Conservation (phyloP, 2,113 vertebrate genomes). For the Corvus cornix region DNA sequence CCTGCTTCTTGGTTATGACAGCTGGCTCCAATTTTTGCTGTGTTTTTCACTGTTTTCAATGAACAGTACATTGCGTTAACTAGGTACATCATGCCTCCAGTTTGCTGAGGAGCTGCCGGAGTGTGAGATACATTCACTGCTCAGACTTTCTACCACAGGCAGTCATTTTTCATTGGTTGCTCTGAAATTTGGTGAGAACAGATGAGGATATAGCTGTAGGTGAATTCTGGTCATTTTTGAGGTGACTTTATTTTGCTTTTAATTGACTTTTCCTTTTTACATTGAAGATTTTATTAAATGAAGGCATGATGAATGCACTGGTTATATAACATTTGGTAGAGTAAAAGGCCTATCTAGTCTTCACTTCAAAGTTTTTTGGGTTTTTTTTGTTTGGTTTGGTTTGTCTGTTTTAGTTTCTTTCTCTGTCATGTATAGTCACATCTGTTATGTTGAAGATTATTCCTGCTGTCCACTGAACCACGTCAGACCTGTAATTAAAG, state of each 20-base stretch:
- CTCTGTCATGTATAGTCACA: not conserved
- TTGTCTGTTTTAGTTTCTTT: not conserved
- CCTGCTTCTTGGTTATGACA: not conserved
- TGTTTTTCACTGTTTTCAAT: not conserved
- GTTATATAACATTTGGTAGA: not conserved
- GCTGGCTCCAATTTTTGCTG: not conserved
- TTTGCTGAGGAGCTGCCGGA: not conserved
- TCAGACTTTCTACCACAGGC: not conserved
- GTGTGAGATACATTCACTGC: not conserved
- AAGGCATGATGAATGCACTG: not conserved
- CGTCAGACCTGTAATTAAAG: not conserved
- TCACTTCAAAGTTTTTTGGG: not conserved
- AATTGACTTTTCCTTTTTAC: not conserved
- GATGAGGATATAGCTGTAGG: not conserved
- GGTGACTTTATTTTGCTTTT: not conserved
- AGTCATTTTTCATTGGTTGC: not conserved
- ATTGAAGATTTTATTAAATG: not conserved
- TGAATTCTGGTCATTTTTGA: not conserved
- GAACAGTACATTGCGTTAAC: not conserved
- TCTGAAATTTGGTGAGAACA: not conserved
- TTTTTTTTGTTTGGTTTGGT: not conserved
- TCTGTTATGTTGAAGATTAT: not conserved
- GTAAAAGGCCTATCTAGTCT: not conserved
- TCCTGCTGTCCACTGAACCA: not conserved
- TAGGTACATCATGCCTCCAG: not conserved